Evolutionary conservation across 1,140 invertebrate species (phyloP).

Genomic region (Drosophila bocqueti): DNA sequence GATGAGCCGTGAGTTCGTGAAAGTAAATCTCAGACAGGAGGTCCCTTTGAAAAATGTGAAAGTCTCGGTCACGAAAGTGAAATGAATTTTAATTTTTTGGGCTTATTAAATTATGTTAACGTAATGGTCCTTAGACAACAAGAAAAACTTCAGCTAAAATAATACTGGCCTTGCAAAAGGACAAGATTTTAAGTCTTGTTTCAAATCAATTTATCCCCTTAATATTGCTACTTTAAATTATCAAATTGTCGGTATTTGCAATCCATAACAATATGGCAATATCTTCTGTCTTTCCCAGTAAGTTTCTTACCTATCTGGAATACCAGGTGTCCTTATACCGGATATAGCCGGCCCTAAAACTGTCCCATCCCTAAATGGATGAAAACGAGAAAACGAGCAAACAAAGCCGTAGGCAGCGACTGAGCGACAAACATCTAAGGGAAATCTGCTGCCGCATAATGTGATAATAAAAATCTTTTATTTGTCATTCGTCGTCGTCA

Average conservation of each 20-base stretch:
- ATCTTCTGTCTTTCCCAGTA: no score
- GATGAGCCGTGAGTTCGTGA: slow-evolving; percentile 21
- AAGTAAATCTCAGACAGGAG: not conserved
- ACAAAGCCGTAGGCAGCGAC: slow-evolving; percentile 22
- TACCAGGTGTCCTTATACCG: not conserved
- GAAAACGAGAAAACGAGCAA: slow-evolving; percentile 14
- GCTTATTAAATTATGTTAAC: not conserved
- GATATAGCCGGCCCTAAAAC: not conserved
- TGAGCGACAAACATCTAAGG: slow-evolving; percentile 44
- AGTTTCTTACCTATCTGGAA: not conserved
- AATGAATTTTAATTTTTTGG: not conserved
- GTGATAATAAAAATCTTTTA: slow-evolving; percentile 83
- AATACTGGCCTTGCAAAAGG: not conserved
- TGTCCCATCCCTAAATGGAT: slow-evolving; percentile 20
- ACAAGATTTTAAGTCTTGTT: no score
- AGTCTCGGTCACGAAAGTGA: not conserved
- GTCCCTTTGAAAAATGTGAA: slow-evolving; percentile 1
- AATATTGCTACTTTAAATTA: no score
- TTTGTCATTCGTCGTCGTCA: slow-evolving; percentile 70
- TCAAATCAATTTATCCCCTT: no score
- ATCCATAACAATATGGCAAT: no score
- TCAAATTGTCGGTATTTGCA: no score
- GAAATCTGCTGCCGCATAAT: slow-evolving; percentile 81
- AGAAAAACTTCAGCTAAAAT: not conserved
- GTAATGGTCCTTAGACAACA: not conserved